A percentile compares a stretch with the other conserved stretches of the same genome.
These are phyloP conservation scores for Pollimyrus isidori DNA, from an alignment of 2,113 vertebrate genomes.

Conservation along the genomic window DNA sequence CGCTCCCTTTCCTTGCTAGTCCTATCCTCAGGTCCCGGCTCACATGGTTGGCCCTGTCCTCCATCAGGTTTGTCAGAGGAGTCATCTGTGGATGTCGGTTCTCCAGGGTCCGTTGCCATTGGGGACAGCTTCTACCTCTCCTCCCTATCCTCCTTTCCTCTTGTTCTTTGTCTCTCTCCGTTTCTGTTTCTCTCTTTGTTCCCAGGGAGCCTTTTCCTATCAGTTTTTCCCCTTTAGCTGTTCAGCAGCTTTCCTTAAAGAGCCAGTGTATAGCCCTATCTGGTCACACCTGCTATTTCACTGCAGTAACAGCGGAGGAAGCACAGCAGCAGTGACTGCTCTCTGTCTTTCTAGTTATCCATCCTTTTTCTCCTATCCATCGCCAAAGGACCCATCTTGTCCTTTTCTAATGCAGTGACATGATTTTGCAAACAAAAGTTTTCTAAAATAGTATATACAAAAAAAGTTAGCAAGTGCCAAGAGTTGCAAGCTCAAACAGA, in stretches of 20 bases:
- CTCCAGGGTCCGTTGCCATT: constrained; percentile 87
- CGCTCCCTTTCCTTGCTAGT: constrained; percentile 43
- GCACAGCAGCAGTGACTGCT: constrained; percentile 10
- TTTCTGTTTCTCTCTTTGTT: constrained; percentile 49
- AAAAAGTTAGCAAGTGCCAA: constrained; percentile 22
- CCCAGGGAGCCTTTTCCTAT: constrained; percentile 40
- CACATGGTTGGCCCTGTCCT: constrained; percentile 35
- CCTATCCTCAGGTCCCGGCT: neutral
- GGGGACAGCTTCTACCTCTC: constrained; percentile 34
- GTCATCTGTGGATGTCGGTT: constrained; percentile 77
- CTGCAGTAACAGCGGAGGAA: constrained; percentile 13
- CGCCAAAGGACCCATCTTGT: constrained; percentile 23
- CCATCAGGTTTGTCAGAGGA: constrained; percentile 79
- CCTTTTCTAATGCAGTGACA: constrained; percentile 7
- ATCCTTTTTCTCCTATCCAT: constrained; percentile 40
- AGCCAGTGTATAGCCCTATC: constrained; percentile 1
- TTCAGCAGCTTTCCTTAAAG: constrained; percentile 20
- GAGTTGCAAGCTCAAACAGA: constrained; percentile 8
- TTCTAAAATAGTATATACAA: constrained; percentile 17
- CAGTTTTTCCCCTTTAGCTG: constrained; percentile 28
- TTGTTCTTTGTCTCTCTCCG: constrained; percentile 56
- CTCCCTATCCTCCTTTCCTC: constrained; percentile 51
- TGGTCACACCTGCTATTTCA: neutral
- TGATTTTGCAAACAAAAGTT: neutral
- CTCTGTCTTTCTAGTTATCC: constrained; percentile 17